A percentile compares a stretch with the other conserved stretches of the same genome.
Conservation (phyloP, 2,888 invertebrate genomes). For the Agonopterix subpropinquella region DNA sequence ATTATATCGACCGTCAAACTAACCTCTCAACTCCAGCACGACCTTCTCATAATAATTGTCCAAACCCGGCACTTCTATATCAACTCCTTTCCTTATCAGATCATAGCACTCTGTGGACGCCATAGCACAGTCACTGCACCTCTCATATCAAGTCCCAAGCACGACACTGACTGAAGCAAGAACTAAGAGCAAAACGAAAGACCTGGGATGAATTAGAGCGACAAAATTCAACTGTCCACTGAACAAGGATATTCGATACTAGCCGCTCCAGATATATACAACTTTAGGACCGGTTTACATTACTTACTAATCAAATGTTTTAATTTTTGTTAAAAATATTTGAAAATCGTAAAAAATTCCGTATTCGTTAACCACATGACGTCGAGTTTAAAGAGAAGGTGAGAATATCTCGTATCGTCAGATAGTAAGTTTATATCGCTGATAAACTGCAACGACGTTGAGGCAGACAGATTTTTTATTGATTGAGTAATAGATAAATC, state of each 20-base stretch:
- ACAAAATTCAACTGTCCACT: constrained; percentile 62
- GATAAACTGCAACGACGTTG: neutral
- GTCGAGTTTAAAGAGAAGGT: neutral
- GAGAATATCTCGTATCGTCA: neutral
- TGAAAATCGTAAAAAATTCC: constrained; percentile 31
- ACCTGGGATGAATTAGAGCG: constrained; percentile 67
- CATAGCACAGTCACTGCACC: constrained; percentile 41
- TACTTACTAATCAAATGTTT: no score
- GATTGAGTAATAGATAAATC: no score
- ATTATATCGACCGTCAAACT: constrained; percentile 18
- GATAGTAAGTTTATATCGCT: constrained; percentile 7
- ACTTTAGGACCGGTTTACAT: constrained; percentile 36
- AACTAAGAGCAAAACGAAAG: constrained; percentile 35
- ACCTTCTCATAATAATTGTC: constrained; percentile 77
- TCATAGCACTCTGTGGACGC: constrained; percentile 70
- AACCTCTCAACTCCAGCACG: constrained; percentile 76
- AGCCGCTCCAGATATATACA: constrained; percentile 60
- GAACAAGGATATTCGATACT: constrained; percentile 69
- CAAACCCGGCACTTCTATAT: constrained; percentile 69
- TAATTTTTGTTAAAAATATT: constrained; percentile 13
- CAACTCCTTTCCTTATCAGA: constrained; percentile 65
- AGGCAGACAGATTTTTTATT: no score
- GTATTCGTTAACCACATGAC: neutral
- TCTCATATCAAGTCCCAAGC: constrained; percentile 6
- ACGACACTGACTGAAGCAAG: constrained; percentile 17